These are phyloP conservation scores for Stenodema calcarata DNA, from an alignment of 2,888 invertebrate genomes.

Conservation along the genomic window DNA sequence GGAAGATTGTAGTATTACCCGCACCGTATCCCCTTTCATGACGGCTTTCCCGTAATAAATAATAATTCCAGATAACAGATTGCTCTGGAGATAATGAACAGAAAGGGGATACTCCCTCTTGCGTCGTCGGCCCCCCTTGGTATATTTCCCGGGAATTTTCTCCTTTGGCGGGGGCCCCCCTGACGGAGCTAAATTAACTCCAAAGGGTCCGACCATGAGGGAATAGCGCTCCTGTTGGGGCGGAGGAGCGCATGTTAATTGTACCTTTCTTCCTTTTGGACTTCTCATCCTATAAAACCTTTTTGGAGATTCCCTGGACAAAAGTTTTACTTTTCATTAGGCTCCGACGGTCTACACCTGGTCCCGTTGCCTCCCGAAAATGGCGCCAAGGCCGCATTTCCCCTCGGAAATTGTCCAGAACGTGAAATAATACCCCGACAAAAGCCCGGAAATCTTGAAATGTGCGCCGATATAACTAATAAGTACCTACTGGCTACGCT, in stretches of 20 bases:
- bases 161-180: background rate
- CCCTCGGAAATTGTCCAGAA: background rate
- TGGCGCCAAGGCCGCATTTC: background rate
- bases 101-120: background rate
- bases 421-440: background rate
- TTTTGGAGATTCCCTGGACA: slow-evolving; percentile 5
- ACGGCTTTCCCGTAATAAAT: slow-evolving; percentile 17
- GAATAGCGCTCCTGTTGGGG: background rate
- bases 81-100: slow-evolving; percentile 42
- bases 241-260: slow-evolving; percentile 31
- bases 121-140: slow-evolving; percentile 5
- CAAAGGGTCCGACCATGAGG: background rate
- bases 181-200: slow-evolving; percentile 37
- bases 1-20: slow-evolving; percentile 25
- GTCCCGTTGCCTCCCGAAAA: background rate
- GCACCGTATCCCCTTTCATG: slow-evolving; percentile 4
- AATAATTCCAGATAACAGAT: slow-evolving; percentile 42
- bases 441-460: background rate
- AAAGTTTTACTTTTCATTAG: slow-evolving; percentile 45
- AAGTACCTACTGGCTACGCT: too few relatives aligned
- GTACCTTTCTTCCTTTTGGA: slow-evolving; percentile 34
- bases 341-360: slow-evolving; percentile 38
- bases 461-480: too few relatives aligned
- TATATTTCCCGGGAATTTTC: slow-evolving; percentile 30
- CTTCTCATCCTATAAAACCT: slow-evolving; percentile 8